Conservation (phyloP, 2,113 vertebrate species). For the Gallinago jamesoni region DNA sequence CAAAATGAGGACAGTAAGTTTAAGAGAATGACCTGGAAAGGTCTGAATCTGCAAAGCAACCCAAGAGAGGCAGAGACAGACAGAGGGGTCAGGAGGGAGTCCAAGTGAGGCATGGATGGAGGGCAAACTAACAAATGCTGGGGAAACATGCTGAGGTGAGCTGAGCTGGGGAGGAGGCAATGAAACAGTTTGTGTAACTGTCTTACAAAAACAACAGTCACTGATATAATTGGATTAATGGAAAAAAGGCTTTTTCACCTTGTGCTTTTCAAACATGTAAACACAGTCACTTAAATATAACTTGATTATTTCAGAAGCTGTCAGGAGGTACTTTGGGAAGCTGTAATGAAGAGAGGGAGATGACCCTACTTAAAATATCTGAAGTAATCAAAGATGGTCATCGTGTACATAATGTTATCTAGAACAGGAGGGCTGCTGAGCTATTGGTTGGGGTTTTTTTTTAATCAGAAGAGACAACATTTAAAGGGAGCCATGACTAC, state of each 20-base stretch:
- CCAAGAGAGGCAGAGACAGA: neutral
- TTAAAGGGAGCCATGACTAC: conserved; percentile 21
- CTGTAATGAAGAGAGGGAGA: neutral
- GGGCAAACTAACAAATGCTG: neutral
- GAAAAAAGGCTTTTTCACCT: conserved; percentile 22
- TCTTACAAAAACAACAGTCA: neutral
- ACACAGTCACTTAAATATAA: neutral
- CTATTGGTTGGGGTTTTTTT: neutral
- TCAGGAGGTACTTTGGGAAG: neutral
- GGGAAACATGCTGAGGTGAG: neutral
- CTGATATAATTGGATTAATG: neutral
- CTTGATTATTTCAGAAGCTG: neutral
- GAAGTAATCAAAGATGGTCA: neutral
- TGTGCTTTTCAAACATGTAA: neutral
- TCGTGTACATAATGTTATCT: neutral
- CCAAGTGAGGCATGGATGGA: neutral
- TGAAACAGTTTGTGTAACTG: neutral
- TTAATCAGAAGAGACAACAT: neutral
- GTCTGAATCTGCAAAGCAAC: neutral
- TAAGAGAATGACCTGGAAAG: neutral
- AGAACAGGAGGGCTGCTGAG: neutral
- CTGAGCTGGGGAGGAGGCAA: neutral
- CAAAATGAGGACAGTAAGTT: neutral
- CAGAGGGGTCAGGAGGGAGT: neutral
- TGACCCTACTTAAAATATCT: neutral